These are phyloP conservation scores for Scleropages formosus DNA, from an alignment of 2,797 vertebrate genomes.

Conservation along the genomic window DNA sequence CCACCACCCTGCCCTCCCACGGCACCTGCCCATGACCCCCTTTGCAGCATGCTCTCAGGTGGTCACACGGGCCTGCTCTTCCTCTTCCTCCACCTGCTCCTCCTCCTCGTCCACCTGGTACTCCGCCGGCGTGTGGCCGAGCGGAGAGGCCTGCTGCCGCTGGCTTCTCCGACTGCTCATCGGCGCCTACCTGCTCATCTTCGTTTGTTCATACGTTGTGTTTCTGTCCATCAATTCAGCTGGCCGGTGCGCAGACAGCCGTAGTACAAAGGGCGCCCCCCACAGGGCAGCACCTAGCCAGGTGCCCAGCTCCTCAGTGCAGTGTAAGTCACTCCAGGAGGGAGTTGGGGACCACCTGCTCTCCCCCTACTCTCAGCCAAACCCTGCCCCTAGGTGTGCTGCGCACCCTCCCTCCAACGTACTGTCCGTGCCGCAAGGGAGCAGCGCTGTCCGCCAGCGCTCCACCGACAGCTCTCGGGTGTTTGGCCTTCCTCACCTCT, in stretches of 20 bases:
- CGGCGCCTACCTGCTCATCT: conserved; percentile 67
- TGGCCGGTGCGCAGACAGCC: conserved; percentile 54
- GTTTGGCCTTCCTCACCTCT: no score
- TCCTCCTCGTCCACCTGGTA: conserved; percentile 60
- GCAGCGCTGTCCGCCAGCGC: no score
- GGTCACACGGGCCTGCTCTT: conserved; percentile 49
- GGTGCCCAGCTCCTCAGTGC: conserved; percentile 57
- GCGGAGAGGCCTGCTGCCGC: conserved; percentile 64
- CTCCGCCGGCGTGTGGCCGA: conserved; percentile 63
- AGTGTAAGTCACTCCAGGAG: conserved; percentile 60
- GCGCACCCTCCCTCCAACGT: conserved; percentile 22
- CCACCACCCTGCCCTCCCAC: conserved; percentile 48
- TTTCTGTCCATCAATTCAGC: conserved; percentile 68
- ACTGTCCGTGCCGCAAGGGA: neutral
- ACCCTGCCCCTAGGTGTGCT: neutral
- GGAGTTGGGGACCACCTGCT: conserved; percentile 21
- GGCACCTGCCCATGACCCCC: conserved; percentile 32
- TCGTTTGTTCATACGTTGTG: conserved; percentile 69
- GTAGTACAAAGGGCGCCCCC: conserved; percentile 55
- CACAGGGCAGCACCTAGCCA: conserved; percentile 56
- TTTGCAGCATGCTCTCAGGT: conserved; percentile 57
- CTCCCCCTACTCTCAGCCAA: neutral
- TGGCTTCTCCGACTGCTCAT: conserved; percentile 67
- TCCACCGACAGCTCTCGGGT: no score
- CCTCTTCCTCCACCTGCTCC: conserved; percentile 58